Base-by-base conservation (phyloP, 1,140 invertebrate genomes). In the Apocrypta bakeri region DNA sequence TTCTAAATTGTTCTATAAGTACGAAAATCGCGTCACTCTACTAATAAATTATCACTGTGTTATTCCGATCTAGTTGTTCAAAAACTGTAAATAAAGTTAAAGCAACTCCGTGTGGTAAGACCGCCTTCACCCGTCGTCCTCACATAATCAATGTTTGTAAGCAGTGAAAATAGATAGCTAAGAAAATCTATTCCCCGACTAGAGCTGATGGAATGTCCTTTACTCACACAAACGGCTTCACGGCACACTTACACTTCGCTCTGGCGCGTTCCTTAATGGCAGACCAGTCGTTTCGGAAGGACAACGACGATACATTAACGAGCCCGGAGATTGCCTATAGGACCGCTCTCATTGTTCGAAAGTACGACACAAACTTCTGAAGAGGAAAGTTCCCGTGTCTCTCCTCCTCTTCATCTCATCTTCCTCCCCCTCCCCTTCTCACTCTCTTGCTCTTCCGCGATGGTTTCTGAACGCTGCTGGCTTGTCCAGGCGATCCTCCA, bases 241-340 rank as follows among this genome's bases (percentile, higher is more conserved):
- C 48, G 48, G 6, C 48, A 56, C 48, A n/a, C 48, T 56, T 21
- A n/a, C 48, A 56, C 48, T 56, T 56, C 48, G 64, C 24, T 27
- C 64, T 14, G 64, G 25, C 24, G 64, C 64, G 27, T 25, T 17
- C 64, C 48, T 7, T 21, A 56, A 17, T 21, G 64, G 25, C 64
- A 25, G 27, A 29, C 64, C 64, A 66, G 64, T 27, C 27, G 64
- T 27, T 17, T 29, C 31, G 9, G n/a, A 37, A 40, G n/a, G 69
- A 72, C 69, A 74, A 74, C 72, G 27, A 48, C 72, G 69, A 74
- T 74, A 74, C 72, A 74, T 74, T 74, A 74, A 74, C 72, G 72
- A 74, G 72, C 72, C n/a, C 72, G 72, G 40, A 74, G 72, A 74
- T 74, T 74, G 72, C 37, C 72, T 31, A 25, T 37, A 37, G 42